Base-by-base conservation (phyloP, 2,113 vertebrate species). In the Tangachromis dhanisi region DNA sequence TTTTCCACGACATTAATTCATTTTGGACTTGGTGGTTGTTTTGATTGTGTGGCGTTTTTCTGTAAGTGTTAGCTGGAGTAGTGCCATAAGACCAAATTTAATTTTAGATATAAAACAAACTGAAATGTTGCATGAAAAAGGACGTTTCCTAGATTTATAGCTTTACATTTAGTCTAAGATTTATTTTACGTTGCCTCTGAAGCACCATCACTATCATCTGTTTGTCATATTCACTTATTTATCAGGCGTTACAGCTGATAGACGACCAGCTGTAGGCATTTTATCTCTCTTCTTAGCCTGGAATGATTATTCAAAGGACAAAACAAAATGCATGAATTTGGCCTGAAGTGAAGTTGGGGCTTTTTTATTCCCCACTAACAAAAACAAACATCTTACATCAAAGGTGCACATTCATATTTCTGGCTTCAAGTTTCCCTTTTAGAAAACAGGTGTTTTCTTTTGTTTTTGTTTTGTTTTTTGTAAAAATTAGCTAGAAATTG, bases 321-420 rank as follows among this genome's bases (percentile, higher is more conserved):
- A 42, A 51, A 81, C 54, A 31, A 54, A 35, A 90, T 76, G 40
- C 73, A 26, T 57, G 26, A 92, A 88, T 53, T 88, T 83, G 40
- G 63, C 84, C 63, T 42, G 33, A 35, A 80, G 55, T 49, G 68
- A 83, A 35, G 24, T 81, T 87, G 84, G 13, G 17, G 19, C 17
- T 24, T 86, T 92, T 83, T 85, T 82, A 9, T 29, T 17, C 8
- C 7, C 11, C 49, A 82, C 51, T 80, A 40, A 38, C 16, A 63
- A 87, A 80, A 49, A 63, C 47, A 63, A 93, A 68, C 33, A 21
- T 73, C 49, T 45, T 38, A 42, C 81, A 91, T 91, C 66, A 87
- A 88, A 87, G 81, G 53, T 85, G 33, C 29, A 83, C 9, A 82
- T 26, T 17, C 9, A 54, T 61, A 71, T 59, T 54, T 85, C 63